phyloP scores from a whole-genome alignment of 2,797 vertebrate species.

The Cyclura pinguis region DNA sequence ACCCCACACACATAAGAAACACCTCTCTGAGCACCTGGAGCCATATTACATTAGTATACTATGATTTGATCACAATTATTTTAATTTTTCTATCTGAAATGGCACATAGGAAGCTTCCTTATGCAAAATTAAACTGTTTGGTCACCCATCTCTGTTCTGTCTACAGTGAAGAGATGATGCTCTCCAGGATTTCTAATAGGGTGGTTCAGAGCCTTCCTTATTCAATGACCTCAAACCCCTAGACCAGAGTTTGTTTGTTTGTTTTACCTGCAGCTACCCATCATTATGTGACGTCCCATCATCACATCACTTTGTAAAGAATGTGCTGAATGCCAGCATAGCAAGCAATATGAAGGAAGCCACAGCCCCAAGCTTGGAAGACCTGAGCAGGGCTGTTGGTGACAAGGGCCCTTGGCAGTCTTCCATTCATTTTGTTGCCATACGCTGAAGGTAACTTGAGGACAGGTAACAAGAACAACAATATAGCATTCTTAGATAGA shows the following conservation, averaged over 20 bases:
- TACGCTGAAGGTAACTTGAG: no score
- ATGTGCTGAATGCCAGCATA: background rate
- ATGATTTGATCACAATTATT: background rate
- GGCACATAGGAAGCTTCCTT: background rate
- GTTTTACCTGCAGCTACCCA: background rate
- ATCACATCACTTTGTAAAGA: background rate
- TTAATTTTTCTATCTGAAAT: background rate
- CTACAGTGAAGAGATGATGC: background rate
- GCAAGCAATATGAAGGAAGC: background rate
- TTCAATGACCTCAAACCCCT: background rate
- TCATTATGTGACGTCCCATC: no score
- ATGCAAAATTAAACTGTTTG: background rate
- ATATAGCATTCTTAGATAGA: background rate
- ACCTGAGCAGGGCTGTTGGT: no score
- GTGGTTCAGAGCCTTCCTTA: background rate
- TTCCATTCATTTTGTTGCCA: no score
- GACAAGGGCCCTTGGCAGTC: no score
- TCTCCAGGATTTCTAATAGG: background rate
- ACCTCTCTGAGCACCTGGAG: background rate
- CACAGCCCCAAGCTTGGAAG: no score
- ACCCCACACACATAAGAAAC: no score
- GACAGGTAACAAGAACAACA: no score
- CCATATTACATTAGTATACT: background rate
- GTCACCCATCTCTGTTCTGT: background rate
- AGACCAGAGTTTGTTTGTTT: background rate